A percentile compares a stretch with the other conserved stretches of the same genome.
These are phyloP conservation scores for Erithacus rubecula DNA, from an alignment of 2,797 vertebrate genomes.

Conservation along the genomic window DNA sequence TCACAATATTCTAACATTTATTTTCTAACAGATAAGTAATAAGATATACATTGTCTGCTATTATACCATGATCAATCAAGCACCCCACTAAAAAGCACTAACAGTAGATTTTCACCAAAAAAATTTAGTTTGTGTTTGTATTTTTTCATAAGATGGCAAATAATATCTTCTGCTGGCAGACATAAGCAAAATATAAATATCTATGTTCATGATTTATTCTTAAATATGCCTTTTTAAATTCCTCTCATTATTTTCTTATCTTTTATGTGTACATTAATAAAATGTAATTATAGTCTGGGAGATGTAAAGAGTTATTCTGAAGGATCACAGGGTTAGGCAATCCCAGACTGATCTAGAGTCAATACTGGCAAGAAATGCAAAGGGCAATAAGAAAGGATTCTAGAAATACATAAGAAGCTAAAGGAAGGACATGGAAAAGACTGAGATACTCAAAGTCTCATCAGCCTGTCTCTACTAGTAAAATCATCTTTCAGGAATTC, in stretches of 20 bases:
- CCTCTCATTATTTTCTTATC: neutral
- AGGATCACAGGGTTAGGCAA: neutral
- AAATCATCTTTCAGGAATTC: neutral
- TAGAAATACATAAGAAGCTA: neutral
- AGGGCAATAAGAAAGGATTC: neutral
- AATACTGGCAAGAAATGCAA: neutral
- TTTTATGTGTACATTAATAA: neutral
- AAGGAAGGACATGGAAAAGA: neutral
- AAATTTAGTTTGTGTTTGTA: neutral
- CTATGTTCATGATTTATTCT: neutral
- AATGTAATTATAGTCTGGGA: neutral
- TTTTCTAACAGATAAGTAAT: neutral
- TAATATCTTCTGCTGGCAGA: neutral
- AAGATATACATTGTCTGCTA: neutral
- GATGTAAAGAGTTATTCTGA: neutral
- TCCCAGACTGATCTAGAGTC: neutral
- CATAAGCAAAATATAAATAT: neutral
- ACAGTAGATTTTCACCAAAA: neutral
- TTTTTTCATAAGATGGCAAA: neutral
- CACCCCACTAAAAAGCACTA: neutral
- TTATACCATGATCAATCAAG: fast-evolving
- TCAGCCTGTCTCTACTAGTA: neutral
- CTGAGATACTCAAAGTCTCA: neutral
- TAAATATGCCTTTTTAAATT: neutral
- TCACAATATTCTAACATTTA: neutral